phyloP scores from a whole-genome alignment of 2,113 vertebrate species.

The Crotalus horridus region DNA sequence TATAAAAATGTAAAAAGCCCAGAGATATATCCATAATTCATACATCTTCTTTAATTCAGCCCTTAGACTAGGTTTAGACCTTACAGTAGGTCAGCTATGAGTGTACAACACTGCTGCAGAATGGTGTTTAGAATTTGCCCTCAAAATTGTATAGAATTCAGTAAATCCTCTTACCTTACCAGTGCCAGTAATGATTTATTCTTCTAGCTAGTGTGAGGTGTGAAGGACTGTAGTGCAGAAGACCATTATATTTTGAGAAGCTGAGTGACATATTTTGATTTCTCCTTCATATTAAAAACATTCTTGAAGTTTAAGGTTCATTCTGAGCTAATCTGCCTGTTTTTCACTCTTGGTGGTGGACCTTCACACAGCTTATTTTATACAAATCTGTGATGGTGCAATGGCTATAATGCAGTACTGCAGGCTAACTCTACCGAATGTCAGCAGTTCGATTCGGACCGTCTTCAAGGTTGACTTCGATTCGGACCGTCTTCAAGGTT shows the following conservation, averaged over 20 bases:
- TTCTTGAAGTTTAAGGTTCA: background rate
- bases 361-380: background rate
- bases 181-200: background rate
- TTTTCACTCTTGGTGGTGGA: background rate
- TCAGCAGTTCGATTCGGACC: too few relatives aligned
- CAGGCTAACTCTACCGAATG: too few relatives aligned
- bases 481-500: too few relatives aligned
- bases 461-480: too few relatives aligned
- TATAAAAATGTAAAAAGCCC: background rate
- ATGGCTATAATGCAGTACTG: too few relatives aligned
- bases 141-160: background rate
- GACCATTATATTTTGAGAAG: background rate
- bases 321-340: background rate
- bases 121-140: background rate
- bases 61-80: background rate
- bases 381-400: too few relatives aligned
- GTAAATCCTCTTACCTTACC: background rate
- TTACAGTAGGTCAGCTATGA: background rate
- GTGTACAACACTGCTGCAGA: background rate
- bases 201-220: background rate
- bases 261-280: background rate
- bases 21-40: background rate
- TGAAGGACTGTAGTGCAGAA: background rate
- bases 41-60: background rate
- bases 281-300: background rate